These are phyloP conservation scores for Saguinus imperator DNA, from an alignment of 2,113 vertebrate species.

Conservation along the genomic window DNA sequence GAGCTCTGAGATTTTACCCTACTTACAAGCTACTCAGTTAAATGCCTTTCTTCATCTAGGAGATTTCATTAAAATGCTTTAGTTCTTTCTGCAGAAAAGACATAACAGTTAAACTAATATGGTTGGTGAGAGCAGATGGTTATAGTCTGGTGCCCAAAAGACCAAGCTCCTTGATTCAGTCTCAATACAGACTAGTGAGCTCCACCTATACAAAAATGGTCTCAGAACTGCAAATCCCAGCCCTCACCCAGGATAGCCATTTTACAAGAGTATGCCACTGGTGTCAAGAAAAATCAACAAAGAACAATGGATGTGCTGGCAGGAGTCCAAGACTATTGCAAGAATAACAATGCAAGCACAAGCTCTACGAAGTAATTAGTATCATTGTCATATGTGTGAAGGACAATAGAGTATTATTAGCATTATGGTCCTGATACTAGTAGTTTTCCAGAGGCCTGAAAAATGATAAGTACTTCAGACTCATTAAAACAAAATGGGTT, in stretches of 20 bases:
- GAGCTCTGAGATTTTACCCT: not conserved
- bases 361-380: not conserved
- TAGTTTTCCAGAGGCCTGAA: not conserved
- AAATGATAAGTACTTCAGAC: not conserved
- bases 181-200: not conserved
- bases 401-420: not conserved
- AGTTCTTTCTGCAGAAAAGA: not conserved
- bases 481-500: not conserved
- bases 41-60: not conserved
- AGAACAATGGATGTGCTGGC: not conserved
- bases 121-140: not conserved
- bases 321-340: not conserved
- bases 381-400: not conserved
- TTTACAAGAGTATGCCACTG: not conserved
- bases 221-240: not conserved
- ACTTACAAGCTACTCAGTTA: not conserved
- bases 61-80: not conserved
- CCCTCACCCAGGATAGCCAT: not conserved
- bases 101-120: not conserved
- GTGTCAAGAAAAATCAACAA: not conserved
- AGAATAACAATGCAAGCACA: not conserved
- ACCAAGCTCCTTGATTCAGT: not conserved
- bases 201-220: not conserved
- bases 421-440: not conserved
- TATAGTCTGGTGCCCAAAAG: not conserved